A percentile compares a stretch with the other conserved stretches of the same genome.
These are phyloP conservation scores for Goniozus legneri DNA, from an alignment of 1,140 invertebrate genomes.

Conservation along the genomic window DNA sequence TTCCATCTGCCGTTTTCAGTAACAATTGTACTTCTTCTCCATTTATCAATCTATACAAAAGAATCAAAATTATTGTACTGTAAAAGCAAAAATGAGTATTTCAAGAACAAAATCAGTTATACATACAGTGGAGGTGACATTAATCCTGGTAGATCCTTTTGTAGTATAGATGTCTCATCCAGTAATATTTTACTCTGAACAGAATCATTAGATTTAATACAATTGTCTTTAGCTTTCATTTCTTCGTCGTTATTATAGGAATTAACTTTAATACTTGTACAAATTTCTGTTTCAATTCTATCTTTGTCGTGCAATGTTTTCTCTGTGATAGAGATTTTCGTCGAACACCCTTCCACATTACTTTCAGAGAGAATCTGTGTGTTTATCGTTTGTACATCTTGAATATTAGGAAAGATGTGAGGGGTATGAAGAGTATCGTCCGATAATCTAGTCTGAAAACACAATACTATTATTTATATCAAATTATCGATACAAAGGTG, in stretches of 20 bases:
- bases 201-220: not conserved
- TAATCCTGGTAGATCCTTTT: conserved; percentile 16
- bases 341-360: conserved; percentile 17
- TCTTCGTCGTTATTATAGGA: conserved; percentile 9
- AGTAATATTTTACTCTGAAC: conserved; percentile 33
- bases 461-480: not conserved
- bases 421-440: conserved; percentile 56
- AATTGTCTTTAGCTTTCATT: conserved; percentile 15
- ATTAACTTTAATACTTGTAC: conserved; percentile 11
- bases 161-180: conserved; percentile 24
- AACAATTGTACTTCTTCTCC: conserved; percentile 50
- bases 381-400: conserved; percentile 30
- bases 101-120: conserved; percentile 2
- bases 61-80: not conserved
- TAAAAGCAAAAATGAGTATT: not conserved
- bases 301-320: conserved; percentile 16
- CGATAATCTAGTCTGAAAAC: conserved; percentile 32
- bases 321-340: conserved; percentile 17
- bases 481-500: conserved; percentile 2
- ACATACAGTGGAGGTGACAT: conserved; percentile 23
- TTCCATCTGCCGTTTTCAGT: conserved; percentile 53
- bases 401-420: conserved; percentile 53
- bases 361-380: conserved; percentile 24
- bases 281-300: conserved; percentile 11
- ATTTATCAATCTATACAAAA: conserved; percentile 38